Percentiles rank a stretch among this genome's conserved stretches.
These are phyloP conservation scores for Philopotamus ludificatus DNA, from an alignment of 1,140 invertebrate species.

Conservation along the genomic window DNA sequence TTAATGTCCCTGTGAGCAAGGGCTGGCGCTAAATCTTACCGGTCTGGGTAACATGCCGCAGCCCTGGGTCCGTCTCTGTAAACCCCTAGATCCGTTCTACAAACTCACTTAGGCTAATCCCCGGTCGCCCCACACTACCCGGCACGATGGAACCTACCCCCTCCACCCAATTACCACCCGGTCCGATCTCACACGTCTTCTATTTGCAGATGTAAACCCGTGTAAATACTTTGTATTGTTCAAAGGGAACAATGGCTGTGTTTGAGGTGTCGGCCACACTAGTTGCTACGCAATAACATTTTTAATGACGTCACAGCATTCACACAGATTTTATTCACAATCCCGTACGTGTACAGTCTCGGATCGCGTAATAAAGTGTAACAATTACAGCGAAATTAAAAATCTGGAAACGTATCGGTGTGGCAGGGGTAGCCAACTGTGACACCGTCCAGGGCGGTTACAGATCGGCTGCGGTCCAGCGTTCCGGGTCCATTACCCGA, in stretches of 20 bases:
- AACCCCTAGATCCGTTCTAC: neutral
- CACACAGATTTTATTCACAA: too few relatives aligned
- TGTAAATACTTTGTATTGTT: neutral
- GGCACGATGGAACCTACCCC: too few relatives aligned
- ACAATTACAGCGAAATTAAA: neutral
- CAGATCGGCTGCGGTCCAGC: neutral
- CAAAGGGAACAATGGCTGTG: neutral
- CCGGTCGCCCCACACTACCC: too few relatives aligned
- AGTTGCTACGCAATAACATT: too few relatives aligned
- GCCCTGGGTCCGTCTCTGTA: neutral
- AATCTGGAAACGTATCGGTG: neutral
- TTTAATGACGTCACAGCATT: neutral
- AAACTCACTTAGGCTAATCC: neutral
- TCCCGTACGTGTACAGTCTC: too few relatives aligned
- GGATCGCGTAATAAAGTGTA: neutral
- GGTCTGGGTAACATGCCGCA: neutral
- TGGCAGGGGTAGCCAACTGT: neutral
- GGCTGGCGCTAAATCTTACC: constrained; percentile 12
- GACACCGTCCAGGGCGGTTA: neutral
- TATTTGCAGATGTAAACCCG: neutral
- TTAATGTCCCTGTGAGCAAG: constrained; percentile 11
- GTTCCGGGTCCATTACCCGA: neutral
- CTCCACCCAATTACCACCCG: neutral
- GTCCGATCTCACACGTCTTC: neutral
- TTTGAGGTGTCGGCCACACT: neutral